Evolutionary conservation across 2,888 invertebrate species (phyloP).

Genomic region (Caenorhabditis sp.): DNA sequence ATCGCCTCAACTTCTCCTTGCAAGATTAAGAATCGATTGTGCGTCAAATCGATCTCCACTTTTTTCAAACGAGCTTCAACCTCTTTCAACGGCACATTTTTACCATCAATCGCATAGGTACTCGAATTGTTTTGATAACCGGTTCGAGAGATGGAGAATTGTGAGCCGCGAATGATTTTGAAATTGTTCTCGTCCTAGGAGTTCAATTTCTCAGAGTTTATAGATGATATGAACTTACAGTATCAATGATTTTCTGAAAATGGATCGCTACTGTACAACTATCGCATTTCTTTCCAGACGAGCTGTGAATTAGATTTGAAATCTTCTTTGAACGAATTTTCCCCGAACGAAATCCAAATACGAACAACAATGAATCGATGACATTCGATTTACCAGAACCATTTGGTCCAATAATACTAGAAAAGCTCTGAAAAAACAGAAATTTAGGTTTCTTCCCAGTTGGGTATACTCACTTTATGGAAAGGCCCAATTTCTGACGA

Average conservation of each 20-base stretch:
- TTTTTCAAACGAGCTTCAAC: constrained; percentile 81
- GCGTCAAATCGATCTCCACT: constrained; percentile 91
- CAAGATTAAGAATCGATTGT: constrained; percentile 94
- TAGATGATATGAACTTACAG: constrained; percentile 51
- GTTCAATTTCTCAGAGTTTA: not conserved
- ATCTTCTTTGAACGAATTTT: constrained; percentile 96
- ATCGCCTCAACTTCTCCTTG: constrained; percentile 99
- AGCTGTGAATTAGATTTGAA: constrained; percentile 83
- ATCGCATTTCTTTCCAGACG: constrained; percentile 78
- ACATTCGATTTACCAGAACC: constrained; percentile 99
- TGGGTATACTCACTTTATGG: constrained; percentile 81
- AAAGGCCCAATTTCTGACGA: constrained; percentile 87
- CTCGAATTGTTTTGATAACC: constrained; percentile 77
- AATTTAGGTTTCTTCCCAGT: too few relatives aligned
- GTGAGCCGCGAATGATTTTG: constrained; percentile 81
- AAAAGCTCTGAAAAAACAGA: constrained; percentile 80
- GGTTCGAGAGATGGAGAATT: constrained; percentile 85
- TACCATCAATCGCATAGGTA: constrained; percentile 49
- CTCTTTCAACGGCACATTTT: constrained; percentile 80
- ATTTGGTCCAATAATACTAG: constrained; percentile 95
- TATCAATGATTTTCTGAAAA: constrained; percentile 77
- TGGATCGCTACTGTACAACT: constrained; percentile 88
- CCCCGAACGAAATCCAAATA: constrained; percentile 81
- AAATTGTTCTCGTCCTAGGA: constrained; percentile 72
- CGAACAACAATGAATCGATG: constrained; percentile 98